A percentile compares a stretch with the other conserved stretches of the same genome.
Evolutionary conservation across 2,888 invertebrate genomes (phyloP).

Genomic region (Athalia rosae): DNA sequence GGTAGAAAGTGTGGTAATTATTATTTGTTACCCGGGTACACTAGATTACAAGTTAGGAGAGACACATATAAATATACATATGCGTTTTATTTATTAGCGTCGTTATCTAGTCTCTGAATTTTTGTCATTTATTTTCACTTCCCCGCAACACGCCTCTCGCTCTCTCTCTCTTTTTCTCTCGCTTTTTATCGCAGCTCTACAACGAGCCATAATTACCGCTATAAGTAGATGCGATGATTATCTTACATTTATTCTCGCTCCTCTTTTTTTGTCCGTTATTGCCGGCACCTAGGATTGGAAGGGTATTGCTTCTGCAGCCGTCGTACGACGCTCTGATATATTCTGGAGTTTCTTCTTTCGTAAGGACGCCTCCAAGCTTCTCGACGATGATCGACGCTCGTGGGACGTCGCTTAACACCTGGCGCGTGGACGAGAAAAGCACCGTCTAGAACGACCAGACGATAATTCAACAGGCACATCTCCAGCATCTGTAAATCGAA

Average conservation of each 20-base stretch:
- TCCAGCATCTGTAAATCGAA: conserved; percentile 80
- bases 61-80: not conserved
- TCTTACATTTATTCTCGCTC: not conserved
- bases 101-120: too few species aligned
- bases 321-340: conserved; percentile 66
- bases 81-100: not conserved
- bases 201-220: too few species aligned
- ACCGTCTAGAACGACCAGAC: conserved; percentile 83
- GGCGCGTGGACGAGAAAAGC: conserved; percentile 84
- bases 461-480: conserved; percentile 84
- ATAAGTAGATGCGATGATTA: not conserved
- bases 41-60: too few species aligned
- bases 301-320: conserved; percentile 67
- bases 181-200: too few species aligned
- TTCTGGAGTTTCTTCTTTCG: conserved; percentile 64
- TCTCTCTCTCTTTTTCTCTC: too few species aligned
- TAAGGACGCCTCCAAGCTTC: conserved; percentile 56
- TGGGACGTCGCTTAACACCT: conserved; percentile 76
- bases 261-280: conserved; percentile 49
- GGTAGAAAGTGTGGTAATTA: conserved; percentile 18
- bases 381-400: conserved; percentile 49
- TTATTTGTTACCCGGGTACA: not conserved
- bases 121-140: not conserved
- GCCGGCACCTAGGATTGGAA: conserved; percentile 62
- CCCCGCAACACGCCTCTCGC: not conserved